phyloP scores from a whole-genome alignment of 2,888 invertebrate species.

The Keiferia lycopersicella region DNA sequence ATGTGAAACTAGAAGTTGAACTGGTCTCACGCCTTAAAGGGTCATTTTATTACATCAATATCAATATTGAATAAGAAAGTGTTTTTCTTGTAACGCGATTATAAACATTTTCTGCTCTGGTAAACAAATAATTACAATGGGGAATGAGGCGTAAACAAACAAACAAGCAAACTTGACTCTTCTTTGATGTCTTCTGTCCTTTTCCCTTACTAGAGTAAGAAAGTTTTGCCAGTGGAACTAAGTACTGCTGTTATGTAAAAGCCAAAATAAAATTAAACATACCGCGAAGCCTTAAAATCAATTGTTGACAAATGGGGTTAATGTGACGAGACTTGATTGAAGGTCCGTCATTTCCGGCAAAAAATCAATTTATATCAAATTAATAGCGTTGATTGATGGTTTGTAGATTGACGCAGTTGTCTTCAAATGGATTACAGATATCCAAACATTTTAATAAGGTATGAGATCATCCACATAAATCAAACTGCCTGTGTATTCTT shows the following conservation, averaged over 20 bases:
- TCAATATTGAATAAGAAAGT: conserved; percentile 9
- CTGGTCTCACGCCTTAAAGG: conserved; percentile 23
- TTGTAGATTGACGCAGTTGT: neutral
- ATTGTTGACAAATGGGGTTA: conserved; percentile 5
- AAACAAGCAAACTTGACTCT: conserved; percentile 17
- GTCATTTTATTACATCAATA: conserved; percentile 1
- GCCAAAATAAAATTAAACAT: conserved; percentile 9
- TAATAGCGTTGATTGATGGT: neutral
- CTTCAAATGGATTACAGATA: neutral
- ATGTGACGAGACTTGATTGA: conserved; percentile 7
- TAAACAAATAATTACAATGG: conserved; percentile 29
- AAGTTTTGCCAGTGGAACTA: neutral
- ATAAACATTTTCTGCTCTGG: conserved; percentile 31
- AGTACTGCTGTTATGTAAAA: conserved; percentile 21
- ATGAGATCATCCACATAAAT: conserved; percentile 19
- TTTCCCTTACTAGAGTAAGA: too few relatives aligned
- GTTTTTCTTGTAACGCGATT: conserved; percentile 26
- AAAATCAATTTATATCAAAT: conserved; percentile 14
- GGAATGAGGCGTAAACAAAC: conserved; percentile 31
- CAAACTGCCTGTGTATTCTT: neutral
- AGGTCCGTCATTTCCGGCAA: conserved; percentile 5
- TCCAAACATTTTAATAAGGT: neutral
- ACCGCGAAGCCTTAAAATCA: conserved; percentile 7
- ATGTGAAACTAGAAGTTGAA: neutral
- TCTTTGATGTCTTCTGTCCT: conserved; percentile 2